phyloP scores from a whole-genome alignment of 2,113 vertebrate genomes.

The Plotosus lineatus region DNA sequence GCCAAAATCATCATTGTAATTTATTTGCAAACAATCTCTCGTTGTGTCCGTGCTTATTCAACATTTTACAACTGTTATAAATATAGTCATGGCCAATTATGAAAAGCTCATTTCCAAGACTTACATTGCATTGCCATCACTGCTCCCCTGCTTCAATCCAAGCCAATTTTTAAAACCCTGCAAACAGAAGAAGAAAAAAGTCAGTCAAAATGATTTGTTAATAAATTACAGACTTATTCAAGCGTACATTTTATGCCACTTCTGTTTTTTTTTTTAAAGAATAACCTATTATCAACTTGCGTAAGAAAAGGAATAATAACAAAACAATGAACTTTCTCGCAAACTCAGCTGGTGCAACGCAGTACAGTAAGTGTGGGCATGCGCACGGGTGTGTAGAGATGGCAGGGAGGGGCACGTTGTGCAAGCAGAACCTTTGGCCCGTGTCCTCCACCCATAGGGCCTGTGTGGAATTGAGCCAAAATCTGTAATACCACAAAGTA shows the following conservation, averaged over 20 bases:
- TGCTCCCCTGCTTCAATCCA: conserved; percentile 52
- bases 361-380: background rate
- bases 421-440: conserved; percentile 64
- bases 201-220: background rate
- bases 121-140: conserved; percentile 71
- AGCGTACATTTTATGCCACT: background rate
- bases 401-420: conserved; percentile 46
- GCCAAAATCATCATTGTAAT: too few relatives aligned
- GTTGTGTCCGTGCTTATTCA: too few relatives aligned
- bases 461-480: conserved; percentile 57
- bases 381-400: background rate
- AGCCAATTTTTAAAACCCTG: conserved; percentile 59
- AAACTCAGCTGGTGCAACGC: conserved; percentile 25
- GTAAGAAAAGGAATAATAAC: background rate
- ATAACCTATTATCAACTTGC: background rate
- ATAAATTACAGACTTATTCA: background rate
- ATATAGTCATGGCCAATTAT: background rate
- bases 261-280: background rate
- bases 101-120: conserved; percentile 40
- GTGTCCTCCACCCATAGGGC: conserved; percentile 57
- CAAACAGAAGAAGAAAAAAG: background rate
- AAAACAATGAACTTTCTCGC: background rate
- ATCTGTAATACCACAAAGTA: conserved; percentile 44
- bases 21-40: too few relatives aligned
- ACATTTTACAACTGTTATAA: background rate